Evolutionary conservation across 1,140 invertebrate genomes (phyloP).

Genomic region (Pachypeltis micranthus): DNA sequence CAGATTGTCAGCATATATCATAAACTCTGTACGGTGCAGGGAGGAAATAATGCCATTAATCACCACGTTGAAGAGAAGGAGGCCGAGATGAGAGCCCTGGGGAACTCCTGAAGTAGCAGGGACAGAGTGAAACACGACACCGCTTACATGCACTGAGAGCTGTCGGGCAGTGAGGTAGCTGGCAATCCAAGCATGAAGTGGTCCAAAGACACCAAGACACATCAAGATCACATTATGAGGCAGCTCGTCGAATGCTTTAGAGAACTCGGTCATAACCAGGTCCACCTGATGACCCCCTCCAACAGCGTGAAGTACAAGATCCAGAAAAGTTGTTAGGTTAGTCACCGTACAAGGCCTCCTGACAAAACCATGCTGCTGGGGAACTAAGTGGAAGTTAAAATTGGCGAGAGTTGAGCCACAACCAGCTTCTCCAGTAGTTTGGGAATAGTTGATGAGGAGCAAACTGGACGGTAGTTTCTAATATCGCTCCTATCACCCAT

Average conservation of each 20-base stretch:
- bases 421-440: background rate
- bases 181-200: background rate
- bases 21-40: background rate
- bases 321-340: background rate
- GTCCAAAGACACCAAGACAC: background rate
- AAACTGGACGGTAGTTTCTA: no score
- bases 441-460: no score
- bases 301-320: background rate
- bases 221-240: background rate
- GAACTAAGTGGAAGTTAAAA: background rate
- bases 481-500: background rate
- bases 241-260: background rate
- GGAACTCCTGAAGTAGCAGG: background rate
- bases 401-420: background rate
- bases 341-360: background rate
- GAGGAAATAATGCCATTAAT: background rate
- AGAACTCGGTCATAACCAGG: background rate
- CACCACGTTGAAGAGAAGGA: background rate
- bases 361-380: background rate
- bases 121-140: background rate
- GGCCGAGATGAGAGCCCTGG: background rate
- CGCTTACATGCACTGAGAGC: background rate
- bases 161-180: background rate
- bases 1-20: background rate
- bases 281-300: background rate